Evolutionary conservation across 2,113 vertebrate species (phyloP).

Genomic region (Ceyx melanurus): DNA sequence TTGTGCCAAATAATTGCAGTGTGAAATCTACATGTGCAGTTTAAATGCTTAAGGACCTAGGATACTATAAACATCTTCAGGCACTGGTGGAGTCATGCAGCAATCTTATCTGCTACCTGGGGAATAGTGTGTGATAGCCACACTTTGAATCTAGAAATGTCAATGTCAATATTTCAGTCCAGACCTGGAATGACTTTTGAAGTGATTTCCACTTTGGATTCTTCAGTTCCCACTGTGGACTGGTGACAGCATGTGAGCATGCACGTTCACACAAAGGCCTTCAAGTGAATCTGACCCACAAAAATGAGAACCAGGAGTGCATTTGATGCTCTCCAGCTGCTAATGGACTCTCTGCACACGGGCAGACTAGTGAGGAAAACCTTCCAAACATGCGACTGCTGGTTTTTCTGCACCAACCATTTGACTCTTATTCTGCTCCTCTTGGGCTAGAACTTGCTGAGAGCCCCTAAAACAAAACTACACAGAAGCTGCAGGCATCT

Average conservation of each 20-base stretch:
- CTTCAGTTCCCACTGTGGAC: not conserved
- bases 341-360: not conserved
- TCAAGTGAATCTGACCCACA: not conserved
- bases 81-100: not conserved
- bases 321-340: not conserved
- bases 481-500: not conserved
- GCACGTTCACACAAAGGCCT: not conserved
- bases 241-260: not conserved
- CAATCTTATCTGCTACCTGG: not conserved
- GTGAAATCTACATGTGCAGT: not conserved
- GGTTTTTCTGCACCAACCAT: not conserved
- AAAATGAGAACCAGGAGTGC: not conserved
- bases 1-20: not conserved
- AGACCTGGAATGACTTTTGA: not conserved
- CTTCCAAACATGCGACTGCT: not conserved
- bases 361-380: not conserved
- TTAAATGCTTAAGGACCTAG: not conserved
- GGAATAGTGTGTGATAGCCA: too few relatives aligned
- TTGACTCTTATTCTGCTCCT: not conserved
- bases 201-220: not conserved
- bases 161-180: not conserved
- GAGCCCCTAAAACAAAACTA: not conserved
- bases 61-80: not conserved
- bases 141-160: not conserved
- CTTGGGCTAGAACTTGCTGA: not conserved